Percentiles rank a stretch among this genome's conserved stretches.
Evolutionary conservation across 2,888 invertebrate genomes (phyloP).

Genomic region (Calliopum simillimum): DNA sequence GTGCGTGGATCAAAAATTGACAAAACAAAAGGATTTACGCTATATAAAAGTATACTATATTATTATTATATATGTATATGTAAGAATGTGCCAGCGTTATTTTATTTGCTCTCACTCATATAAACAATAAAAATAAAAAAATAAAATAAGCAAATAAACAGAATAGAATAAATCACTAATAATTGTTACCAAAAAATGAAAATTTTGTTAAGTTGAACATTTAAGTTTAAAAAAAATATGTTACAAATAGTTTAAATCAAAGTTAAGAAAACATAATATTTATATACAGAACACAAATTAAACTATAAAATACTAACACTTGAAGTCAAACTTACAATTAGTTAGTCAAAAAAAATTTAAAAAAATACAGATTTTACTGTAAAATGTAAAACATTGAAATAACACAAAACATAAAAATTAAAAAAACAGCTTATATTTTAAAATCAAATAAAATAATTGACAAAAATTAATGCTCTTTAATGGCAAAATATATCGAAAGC

Average conservation of each 20-base stretch:
- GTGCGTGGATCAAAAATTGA: neutral
- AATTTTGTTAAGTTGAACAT: constrained; percentile 21
- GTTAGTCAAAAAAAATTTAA: constrained; percentile 30
- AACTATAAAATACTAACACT: constrained; percentile 7
- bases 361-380: neutral
- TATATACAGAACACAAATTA: constrained; percentile 8
- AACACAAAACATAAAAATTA: neutral
- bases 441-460: neutral
- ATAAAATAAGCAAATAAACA: neutral
- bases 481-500: too few species aligned
- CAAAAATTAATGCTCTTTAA: too few species aligned
- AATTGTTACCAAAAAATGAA: constrained; percentile 3
- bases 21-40: neutral
- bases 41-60: neutral
- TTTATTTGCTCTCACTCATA: constrained; percentile 22
- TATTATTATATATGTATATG: constrained; percentile 13
- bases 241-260: constrained; percentile 1
- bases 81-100: constrained; percentile 20
- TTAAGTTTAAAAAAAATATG: constrained; percentile 4
- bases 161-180: neutral
- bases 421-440: constrained; percentile 12
- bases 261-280: neutral
- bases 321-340: constrained; percentile 16
- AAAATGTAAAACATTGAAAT: neutral
- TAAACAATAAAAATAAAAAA: neutral